A percentile compares a stretch with the other conserved stretches of the same genome.
Evolutionary conservation across 2,888 invertebrate genomes (phyloP).

Genomic region (Nephrotoma guestfalica): DNA sequence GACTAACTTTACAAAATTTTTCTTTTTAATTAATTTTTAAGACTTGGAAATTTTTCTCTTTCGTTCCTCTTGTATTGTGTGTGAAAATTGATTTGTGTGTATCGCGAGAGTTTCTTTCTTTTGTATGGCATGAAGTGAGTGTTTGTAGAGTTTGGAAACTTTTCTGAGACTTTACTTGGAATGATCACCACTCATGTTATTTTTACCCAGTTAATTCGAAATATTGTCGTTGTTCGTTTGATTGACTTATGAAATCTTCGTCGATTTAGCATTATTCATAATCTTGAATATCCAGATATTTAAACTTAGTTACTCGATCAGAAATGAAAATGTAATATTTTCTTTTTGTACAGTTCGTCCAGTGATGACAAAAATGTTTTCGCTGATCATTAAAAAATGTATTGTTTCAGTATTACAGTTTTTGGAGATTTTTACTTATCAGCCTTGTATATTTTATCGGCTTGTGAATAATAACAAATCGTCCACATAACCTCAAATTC

Average conservation of each 20-base stretch:
- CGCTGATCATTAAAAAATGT: too few species aligned
- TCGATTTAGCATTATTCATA: too few species aligned
- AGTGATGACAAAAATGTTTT: too few species aligned
- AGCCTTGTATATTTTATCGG: neutral
- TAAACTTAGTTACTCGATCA: too few species aligned
- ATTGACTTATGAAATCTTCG: too few species aligned
- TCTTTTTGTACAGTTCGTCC: too few species aligned
- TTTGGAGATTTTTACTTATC: neutral
- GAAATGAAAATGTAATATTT: too few species aligned
- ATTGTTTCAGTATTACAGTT: neutral
- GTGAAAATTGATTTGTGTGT: neutral
- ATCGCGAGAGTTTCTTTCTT: neutral
- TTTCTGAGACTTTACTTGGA: neutral
- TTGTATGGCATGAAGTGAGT: neutral
- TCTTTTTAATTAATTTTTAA: neutral
- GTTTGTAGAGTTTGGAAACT: neutral
- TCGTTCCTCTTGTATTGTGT: neutral
- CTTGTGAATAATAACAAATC: neutral
- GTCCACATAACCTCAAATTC: neutral
- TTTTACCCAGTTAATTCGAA: too few species aligned
- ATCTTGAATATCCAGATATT: too few species aligned
- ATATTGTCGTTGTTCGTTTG: too few species aligned
- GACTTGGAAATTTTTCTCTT: neutral
- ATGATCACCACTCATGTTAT: neutral
- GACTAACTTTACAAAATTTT: neutral